phyloP scores from a whole-genome alignment of 2,113 vertebrate genomes.

The Ibidorhyncha struthersii region DNA sequence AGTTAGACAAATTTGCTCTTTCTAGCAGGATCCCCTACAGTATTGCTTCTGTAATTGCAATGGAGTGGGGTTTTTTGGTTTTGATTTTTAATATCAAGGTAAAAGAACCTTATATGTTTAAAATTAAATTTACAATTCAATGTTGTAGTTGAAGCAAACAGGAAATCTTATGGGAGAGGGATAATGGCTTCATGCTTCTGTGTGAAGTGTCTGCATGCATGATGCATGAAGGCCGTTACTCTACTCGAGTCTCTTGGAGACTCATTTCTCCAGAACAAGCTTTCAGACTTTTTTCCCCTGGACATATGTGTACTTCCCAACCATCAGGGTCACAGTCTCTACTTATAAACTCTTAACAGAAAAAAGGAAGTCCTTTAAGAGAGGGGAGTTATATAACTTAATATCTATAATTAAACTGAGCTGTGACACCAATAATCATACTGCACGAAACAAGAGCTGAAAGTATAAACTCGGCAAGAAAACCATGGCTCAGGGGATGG shows the following conservation, averaged over 20 bases:
- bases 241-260: neutral
- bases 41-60: neutral
- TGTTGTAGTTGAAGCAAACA: conserved; percentile 1
- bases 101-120: conserved; percentile 1
- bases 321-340: neutral
- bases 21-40: neutral
- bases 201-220: neutral
- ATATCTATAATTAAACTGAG: neutral
- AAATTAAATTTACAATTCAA: conserved; percentile 11
- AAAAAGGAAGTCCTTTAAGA: neutral
- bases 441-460: neutral
- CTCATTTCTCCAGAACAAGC: neutral
- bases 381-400: neutral
- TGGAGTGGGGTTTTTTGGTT: rapidly evolving
- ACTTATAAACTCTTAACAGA: neutral
- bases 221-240: neutral
- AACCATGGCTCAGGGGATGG: rapidly evolving
- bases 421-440: neutral
- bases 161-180: neutral
- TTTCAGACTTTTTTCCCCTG: neutral
- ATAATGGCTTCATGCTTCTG: neutral
- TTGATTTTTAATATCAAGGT: neutral
- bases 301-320: neutral
- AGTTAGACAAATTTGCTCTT: neutral
- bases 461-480: neutral